Conservation (phyloP, 2,888 invertebrate genomes). For the Dicranocentrus wangi region DNA sequence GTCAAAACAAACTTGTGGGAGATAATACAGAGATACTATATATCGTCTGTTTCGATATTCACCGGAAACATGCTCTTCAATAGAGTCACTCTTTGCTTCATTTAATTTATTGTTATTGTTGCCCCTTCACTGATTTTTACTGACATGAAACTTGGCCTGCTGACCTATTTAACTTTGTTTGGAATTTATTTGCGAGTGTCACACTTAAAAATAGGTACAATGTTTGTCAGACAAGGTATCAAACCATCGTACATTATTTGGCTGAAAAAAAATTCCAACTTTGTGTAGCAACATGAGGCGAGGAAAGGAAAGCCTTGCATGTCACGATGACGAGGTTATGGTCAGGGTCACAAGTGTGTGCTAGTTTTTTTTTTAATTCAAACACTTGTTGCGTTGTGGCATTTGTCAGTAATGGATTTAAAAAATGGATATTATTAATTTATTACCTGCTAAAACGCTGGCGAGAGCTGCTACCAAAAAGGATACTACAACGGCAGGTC, state of each 20-base stretch:
- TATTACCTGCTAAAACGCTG: slow-evolving; percentile 89
- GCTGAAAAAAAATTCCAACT: no score
- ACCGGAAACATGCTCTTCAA: slow-evolving; percentile 16
- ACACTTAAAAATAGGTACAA: no score
- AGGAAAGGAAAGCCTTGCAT: neutral
- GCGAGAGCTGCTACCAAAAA: slow-evolving; percentile 94
- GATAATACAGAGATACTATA: neutral
- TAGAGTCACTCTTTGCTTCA: neutral
- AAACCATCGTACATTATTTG: no score
- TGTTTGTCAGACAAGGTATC: no score
- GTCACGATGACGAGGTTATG: slow-evolving; percentile 8
- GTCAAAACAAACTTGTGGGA: slow-evolving; percentile 7
- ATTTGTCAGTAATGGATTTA: neutral
- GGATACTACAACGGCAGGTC: slow-evolving; percentile 92
- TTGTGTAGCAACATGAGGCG: no score
- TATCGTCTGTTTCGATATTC: neutral
- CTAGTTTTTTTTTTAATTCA: neutral
- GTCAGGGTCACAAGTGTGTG: slow-evolving; percentile 3
- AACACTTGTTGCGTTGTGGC: neutral
- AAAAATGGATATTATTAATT: neutral
- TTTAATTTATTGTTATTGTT: no score
- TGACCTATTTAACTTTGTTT: no score
- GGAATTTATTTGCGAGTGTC: no score
- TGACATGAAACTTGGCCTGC: no score
- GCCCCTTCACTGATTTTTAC: no score